Conservation (phyloP, 2,888 invertebrate species). For the Pachliopta kotzebuea region DNA sequence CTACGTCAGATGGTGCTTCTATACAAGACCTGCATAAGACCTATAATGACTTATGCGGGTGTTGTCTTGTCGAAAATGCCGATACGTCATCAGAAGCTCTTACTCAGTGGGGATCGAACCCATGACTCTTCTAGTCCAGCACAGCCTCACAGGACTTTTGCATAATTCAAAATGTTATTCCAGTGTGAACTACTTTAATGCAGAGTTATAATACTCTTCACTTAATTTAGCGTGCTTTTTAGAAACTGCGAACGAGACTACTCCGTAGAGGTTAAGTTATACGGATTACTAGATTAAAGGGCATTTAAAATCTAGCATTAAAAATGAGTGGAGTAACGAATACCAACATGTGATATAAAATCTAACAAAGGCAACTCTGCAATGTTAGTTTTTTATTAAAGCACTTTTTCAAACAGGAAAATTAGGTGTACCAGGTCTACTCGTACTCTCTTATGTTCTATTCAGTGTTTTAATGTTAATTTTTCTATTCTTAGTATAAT, state of each 20-base stretch:
- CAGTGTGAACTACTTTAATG: too few relatives aligned
- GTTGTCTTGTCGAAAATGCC: too few relatives aligned
- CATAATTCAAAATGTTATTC: too few relatives aligned
- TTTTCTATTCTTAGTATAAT: neutral
- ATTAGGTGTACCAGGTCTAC: conserved; percentile 19
- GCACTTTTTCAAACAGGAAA: conserved; percentile 16
- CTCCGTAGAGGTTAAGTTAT: conserved; percentile 9
- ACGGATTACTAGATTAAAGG: conserved; percentile 4
- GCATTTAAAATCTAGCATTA: conserved; percentile 8
- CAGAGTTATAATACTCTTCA: neutral
- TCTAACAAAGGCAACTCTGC: conserved; percentile 14
- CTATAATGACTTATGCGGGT: too few relatives aligned
- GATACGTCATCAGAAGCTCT: too few relatives aligned
- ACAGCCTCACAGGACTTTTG: too few relatives aligned
- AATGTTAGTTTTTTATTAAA: conserved; percentile 26
- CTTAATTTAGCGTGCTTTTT: neutral
- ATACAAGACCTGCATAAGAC: too few relatives aligned
- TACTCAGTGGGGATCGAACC: too few relatives aligned
- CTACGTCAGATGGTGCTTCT: too few relatives aligned
- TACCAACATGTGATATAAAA: conserved; percentile 16
- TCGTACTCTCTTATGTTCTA: conserved; percentile 3
- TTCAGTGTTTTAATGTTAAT: conserved; percentile 18
- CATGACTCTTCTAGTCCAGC: too few relatives aligned
- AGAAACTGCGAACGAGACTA: neutral
- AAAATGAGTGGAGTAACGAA: conserved; percentile 14